Percentiles rank a stretch among this genome's conserved stretches.
phyloP scores from a whole-genome alignment of 2,113 vertebrate genomes.

The Gallinago jamesoni region DNA sequence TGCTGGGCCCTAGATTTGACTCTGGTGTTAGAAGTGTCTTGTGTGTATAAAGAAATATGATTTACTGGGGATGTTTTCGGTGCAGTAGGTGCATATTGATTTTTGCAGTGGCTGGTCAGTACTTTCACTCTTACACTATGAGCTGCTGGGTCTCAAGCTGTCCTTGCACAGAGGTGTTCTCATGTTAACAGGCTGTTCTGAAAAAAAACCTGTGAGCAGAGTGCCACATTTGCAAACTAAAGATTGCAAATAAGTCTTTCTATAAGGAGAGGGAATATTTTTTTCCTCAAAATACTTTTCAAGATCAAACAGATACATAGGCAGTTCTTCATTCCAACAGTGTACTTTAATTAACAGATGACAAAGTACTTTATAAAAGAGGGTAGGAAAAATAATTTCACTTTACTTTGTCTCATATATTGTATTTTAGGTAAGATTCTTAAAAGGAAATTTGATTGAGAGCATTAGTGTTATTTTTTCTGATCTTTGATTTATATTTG shows the following conservation, averaged over 20 bases:
- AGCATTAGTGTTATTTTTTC: neutral
- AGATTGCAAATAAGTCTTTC: neutral
- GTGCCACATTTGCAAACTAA: neutral
- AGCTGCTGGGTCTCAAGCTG: neutral
- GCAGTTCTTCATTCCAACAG: neutral
- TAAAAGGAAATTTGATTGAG: neutral
- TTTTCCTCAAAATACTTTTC: neutral
- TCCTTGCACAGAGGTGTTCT: neutral
- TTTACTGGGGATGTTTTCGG: neutral
- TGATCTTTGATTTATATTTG: neutral
- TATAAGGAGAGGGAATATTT: accelerated
- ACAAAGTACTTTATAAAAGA: neutral
- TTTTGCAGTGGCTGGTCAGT: neutral
- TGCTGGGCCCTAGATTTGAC: neutral
- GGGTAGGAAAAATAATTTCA: neutral
- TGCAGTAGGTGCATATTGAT: neutral
- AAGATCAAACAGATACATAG: neutral
- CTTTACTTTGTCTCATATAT: neutral
- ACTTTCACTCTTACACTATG: neutral
- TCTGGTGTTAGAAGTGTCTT: neutral
- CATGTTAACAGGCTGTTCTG: neutral
- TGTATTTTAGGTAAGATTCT: neutral
- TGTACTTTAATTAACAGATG: neutral
- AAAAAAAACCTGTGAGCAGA: neutral
- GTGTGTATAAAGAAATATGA: neutral